Percentiles rank a stretch among this genome's conserved stretches.
phyloP scores from a whole-genome alignment of 1,140 invertebrate species.

The Drosophila funebris region DNA sequence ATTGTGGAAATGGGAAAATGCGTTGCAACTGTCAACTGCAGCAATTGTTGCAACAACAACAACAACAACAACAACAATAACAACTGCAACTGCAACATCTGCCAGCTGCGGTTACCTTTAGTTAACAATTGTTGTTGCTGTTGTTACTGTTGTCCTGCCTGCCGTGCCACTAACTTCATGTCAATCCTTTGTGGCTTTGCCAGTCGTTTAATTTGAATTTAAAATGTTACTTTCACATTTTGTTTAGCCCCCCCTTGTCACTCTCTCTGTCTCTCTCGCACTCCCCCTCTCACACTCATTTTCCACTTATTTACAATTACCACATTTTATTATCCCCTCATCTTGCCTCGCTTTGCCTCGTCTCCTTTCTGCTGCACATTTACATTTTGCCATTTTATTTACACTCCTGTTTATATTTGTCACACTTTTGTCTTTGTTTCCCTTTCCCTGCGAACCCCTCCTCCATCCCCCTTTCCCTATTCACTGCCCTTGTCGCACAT shows the following conservation, averaged over 20 bases:
- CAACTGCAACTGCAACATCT: conserved; percentile 33
- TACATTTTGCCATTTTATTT: conserved; percentile 74
- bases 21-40: conserved; percentile 29
- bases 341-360: too few species aligned
- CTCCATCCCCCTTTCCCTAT: background rate
- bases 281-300: conserved; percentile 53
- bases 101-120: conserved; percentile 64
- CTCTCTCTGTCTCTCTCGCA: background rate
- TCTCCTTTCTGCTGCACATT: conserved; percentile 11
- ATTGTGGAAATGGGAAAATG: conserved; percentile 34
- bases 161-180: conserved; percentile 71
- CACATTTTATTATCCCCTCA: conserved; percentile 74
- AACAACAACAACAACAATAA: conserved; percentile 32
- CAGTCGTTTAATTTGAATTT: conserved; percentile 82
- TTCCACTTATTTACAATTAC: conserved; percentile 83
- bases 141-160: conserved; percentile 40
- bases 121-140: conserved; percentile 35
- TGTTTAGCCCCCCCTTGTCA: conserved; percentile 46
- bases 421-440: conserved; percentile 75
- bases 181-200: conserved; percentile 80
- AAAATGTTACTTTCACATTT: conserved; percentile 75
- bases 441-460: background rate
- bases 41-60: conserved; percentile 38
- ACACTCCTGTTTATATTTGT: conserved; percentile 80
- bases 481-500: conserved; percentile 23